phyloP scores from a whole-genome alignment of 2,888 invertebrate species.

The Miltochrista miniata region DNA sequence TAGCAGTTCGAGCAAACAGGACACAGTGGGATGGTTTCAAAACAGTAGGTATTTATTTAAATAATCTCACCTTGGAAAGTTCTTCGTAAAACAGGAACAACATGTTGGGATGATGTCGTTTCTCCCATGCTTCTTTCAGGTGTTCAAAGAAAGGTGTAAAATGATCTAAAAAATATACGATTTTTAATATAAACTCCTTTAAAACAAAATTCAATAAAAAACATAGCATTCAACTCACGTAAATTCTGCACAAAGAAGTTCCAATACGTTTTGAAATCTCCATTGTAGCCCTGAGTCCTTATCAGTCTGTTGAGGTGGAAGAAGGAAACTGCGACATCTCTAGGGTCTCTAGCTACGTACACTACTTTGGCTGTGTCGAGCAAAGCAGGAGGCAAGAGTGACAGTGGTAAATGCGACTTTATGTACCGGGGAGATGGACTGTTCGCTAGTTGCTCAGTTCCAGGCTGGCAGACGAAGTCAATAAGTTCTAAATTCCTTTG shows the following conservation, averaged over 20 bases:
- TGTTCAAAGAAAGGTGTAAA: constrained; percentile 89
- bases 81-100: constrained; percentile 68
- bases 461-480: constrained; percentile 84
- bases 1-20: no score
- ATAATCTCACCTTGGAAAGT: constrained; percentile 78
- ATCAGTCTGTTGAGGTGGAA: constrained; percentile 90
- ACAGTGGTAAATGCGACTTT: constrained; percentile 89
- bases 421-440: constrained; percentile 64
- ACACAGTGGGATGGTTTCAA: no score
- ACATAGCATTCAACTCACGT: constrained; percentile 74
- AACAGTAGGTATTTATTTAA: no score
- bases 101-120: constrained; percentile 85
- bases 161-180: constrained; percentile 64
- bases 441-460: constrained; percentile 77
- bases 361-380: constrained; percentile 85
- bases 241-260: constrained; percentile 86
- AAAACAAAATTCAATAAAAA: background rate
- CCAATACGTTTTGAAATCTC: constrained; percentile 88
- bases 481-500: constrained; percentile 80
- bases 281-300: constrained; percentile 87
- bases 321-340: constrained; percentile 93
- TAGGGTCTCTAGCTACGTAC: constrained; percentile 93
- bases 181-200: background rate
- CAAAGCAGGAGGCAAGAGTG: constrained; percentile 86
- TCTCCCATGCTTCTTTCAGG: constrained; percentile 87